Evolutionary conservation across 1,140 invertebrate species (phyloP), one percentile per base, ranked within the genome.

Genomic region (Drosophila miranda): DNA sequence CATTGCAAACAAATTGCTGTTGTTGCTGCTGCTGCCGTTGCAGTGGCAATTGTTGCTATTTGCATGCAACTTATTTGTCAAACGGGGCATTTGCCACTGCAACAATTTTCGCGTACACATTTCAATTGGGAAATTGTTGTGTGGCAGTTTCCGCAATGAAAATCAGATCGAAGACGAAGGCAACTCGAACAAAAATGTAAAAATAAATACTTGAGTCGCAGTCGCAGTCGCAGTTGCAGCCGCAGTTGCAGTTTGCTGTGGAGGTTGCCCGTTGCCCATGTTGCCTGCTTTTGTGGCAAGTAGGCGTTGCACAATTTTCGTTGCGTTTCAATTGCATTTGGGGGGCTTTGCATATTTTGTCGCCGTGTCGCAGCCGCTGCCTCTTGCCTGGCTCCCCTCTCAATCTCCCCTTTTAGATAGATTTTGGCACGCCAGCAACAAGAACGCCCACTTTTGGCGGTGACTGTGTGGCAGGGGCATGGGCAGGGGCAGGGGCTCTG

Each of bases 61-160:
- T 86, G 81, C 81, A 86, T 86, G 81, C 81, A 81, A 86, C 77
- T 84, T 79, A 80, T 84, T 86, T 84, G 73, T 84, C 81, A 84
- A 84, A 75, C 56, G 52, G 51, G 56, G 56, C 72, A 62, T 54
- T 46, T 38, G 67, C 64, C 63, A 58, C 60, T 57, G 63, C 73
- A 74, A 80, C 77, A 80, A 86, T 86, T 80, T 86, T 86, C 66
- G 63, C 77, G 74, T 78, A 86, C 77, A 87, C 81, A 78, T 87
- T 87, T 81, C 66, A 86, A 81, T 81, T 87, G 81, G 78, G 81
- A 86, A 86, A 86, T 84, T 80, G 81, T 76, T 79, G 43, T 79
- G 72, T 79, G 71, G 58, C 75, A 84, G 66, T 57, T 38, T 62
- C 61, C 80, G 69, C 71, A 84, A 64, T 72, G 41, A 72, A 72